Evolutionary conservation across 2,113 vertebrate genomes (phyloP).

Genomic region (Dunckerocampus dactyliophorus): DNA sequence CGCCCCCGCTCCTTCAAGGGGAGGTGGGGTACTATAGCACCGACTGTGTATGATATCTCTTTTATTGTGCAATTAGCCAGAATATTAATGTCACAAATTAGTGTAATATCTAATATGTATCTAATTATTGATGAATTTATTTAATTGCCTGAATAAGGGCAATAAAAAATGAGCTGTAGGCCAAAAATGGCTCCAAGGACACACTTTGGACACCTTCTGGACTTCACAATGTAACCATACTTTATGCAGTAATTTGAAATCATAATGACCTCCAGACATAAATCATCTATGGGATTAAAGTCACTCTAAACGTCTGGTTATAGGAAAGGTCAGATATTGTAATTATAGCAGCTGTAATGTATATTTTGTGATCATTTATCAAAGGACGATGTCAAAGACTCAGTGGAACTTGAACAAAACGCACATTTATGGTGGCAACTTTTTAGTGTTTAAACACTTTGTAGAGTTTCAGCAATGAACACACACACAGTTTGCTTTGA

Average conservation of each 20-base stretch:
- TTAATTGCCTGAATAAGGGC: no score
- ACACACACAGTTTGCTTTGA: constrained; percentile 14
- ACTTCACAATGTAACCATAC: background rate
- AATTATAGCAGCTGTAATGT: background rate
- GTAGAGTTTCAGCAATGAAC: background rate
- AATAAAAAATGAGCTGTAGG: no score
- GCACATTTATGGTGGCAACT: background rate
- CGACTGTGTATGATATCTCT: no score
- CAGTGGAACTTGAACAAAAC: background rate
- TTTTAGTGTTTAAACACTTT: background rate
- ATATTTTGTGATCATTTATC: background rate
- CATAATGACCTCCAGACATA: background rate
- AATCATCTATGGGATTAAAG: background rate
- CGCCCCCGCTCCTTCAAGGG: no score
- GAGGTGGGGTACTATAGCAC: no score
- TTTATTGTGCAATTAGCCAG: no score
- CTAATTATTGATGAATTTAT: no score
- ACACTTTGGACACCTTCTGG: no score
- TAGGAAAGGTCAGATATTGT: background rate
- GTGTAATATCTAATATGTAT: no score
- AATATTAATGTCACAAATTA: no score
- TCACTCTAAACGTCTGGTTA: background rate
- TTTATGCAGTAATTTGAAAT: background rate
- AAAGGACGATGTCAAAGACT: background rate
- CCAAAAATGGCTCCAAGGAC: no score